Conservation (phyloP, 2,113 vertebrate species). For the Procavia capensis region DNA sequence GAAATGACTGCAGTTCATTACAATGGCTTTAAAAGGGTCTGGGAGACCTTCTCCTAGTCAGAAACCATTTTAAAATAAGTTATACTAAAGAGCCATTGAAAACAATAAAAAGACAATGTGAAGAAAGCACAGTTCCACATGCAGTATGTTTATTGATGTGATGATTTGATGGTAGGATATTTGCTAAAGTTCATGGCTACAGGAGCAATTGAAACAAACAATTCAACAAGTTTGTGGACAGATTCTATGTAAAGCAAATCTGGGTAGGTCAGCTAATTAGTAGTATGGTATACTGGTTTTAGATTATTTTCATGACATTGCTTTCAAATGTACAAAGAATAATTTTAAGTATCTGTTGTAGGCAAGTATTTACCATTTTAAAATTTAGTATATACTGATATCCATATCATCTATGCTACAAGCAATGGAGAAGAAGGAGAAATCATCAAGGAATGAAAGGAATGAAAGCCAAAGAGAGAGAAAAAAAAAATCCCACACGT, state of each 20-base stretch:
- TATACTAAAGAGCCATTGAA: neutral
- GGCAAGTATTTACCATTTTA: neutral
- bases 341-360: neutral
- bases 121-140: constrained; percentile 4
- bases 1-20: neutral
- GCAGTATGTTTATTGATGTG: neutral
- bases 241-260: constrained; percentile 6
- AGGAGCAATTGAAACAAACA: constrained; percentile 32
- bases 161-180: neutral
- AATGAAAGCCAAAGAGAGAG: neutral
- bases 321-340: constrained; percentile 13
- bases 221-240: neutral
- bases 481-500: neutral
- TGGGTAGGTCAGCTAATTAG: neutral
- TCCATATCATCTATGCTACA: neutral
- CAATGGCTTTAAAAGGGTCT: neutral
- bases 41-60: neutral
- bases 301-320: neutral
- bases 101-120: neutral
- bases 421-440: neutral
- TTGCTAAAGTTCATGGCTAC: neutral
- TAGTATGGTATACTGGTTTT: neutral
- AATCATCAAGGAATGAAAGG: neutral
- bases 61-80: constrained; percentile 53
- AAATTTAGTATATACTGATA: neutral